These are phyloP conservation scores for Pseudomyrmex cubaensis DNA, from an alignment of 1,140 invertebrate genomes.

Conservation along the genomic window DNA sequence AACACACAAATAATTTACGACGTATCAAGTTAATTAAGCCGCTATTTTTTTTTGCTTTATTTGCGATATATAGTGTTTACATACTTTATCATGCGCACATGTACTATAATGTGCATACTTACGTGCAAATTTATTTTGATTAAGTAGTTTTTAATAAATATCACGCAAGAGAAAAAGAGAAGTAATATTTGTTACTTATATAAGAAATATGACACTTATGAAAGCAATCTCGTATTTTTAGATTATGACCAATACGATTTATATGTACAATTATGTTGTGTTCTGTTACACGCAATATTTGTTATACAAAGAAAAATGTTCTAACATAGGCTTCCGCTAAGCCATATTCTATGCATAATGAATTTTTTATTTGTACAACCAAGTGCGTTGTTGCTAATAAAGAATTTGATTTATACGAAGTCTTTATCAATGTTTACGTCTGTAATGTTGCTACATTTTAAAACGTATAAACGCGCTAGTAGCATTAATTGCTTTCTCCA, in stretches of 20 bases:
- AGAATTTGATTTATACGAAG: slow-evolving; percentile 8
- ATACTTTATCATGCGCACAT: too few species aligned
- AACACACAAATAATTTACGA: too few species aligned
- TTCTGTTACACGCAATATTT: not conserved
- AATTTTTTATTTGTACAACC: slow-evolving; percentile 35
- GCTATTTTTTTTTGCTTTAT: too few species aligned
- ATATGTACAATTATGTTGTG: slow-evolving; percentile 21
- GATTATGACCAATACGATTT: slow-evolving; percentile 22
- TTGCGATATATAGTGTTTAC: too few species aligned
- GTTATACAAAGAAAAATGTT: slow-evolving; percentile 15
- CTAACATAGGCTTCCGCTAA: not conserved
- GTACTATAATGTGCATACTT: not conserved
- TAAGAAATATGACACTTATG: not conserved
- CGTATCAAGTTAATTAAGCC: too few species aligned
- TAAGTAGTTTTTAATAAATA: slow-evolving; percentile 19
- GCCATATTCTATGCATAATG: not conserved
- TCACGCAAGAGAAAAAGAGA: not conserved
- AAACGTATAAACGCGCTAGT: too few species aligned
- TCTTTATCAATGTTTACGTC: too few species aligned
- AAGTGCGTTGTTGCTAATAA: slow-evolving; percentile 43
- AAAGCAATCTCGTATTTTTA: slow-evolving; percentile 39
- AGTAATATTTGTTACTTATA: slow-evolving; percentile 14
- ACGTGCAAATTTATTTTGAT: slow-evolving; percentile 33
- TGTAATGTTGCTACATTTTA: too few species aligned
- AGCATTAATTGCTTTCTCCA: too few species aligned